Conservation (phyloP, 1,140 invertebrate genomes). For the Drosophila bipectinata region DNA sequence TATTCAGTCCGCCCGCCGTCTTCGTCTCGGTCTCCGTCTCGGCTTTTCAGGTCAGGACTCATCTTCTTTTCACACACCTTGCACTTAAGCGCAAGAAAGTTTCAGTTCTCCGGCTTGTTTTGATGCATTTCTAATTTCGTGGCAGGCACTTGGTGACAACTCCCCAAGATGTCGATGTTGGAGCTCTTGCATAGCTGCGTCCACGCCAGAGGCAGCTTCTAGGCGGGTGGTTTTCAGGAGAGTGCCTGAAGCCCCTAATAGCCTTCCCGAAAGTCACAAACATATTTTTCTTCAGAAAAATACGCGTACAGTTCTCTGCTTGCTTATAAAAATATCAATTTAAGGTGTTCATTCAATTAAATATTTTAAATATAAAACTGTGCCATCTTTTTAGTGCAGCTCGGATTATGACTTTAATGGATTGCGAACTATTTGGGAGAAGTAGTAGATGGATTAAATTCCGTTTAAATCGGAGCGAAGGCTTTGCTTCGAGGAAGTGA, state of each 20-base stretch:
- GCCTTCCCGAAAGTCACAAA: neutral
- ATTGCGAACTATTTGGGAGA: neutral
- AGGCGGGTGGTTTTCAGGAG: too few species aligned
- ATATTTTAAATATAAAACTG: too few species aligned
- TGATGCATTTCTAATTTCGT: slow-evolving; percentile 56
- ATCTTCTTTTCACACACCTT: slow-evolving; percentile 23
- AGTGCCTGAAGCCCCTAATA: neutral
- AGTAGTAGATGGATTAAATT: neutral
- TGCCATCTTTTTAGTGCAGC: too few species aligned
- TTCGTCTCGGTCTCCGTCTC: too few species aligned
- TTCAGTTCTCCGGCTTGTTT: slow-evolving; percentile 25
- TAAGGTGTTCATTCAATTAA: too few species aligned
- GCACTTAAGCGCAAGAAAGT: slow-evolving; percentile 47
- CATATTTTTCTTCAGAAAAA: neutral
- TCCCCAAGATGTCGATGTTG: neutral
- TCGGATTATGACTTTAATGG: too few species aligned
- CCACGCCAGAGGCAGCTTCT: too few species aligned
- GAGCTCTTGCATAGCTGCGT: too few species aligned
- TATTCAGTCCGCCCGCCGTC: slow-evolving; percentile 11
- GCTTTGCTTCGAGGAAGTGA: neutral
- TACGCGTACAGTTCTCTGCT: too few species aligned
- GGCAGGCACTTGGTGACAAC: slow-evolving; percentile 42
- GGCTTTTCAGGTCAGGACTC: neutral
- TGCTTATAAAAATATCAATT: too few species aligned
- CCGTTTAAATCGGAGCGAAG: neutral